phyloP scores from a whole-genome alignment of 1,140 invertebrate genomes.

The Triops longicaudatus region DNA sequence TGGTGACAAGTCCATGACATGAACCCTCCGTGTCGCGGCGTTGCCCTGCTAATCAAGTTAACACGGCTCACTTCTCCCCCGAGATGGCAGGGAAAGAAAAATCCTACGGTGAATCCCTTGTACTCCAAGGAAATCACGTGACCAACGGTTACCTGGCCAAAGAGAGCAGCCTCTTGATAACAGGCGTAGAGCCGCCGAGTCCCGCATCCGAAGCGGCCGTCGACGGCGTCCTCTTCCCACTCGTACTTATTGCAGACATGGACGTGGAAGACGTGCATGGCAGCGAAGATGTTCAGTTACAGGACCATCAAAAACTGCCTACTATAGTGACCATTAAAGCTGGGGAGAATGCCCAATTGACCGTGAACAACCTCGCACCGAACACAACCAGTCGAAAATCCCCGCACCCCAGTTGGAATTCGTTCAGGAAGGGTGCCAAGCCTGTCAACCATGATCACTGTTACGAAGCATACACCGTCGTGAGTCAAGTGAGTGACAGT shows the following conservation, averaged over 20 bases:
- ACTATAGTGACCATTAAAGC: neutral
- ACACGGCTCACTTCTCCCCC: neutral
- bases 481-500: neutral
- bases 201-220: slow-evolving; percentile 9
- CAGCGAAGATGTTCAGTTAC: neutral
- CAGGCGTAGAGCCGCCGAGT: neutral
- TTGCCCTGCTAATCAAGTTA: neutral
- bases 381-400: neutral
- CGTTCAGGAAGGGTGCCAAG: neutral
- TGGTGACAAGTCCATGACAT: neutral
- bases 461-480: neutral
- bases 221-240: neutral
- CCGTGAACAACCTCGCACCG: neutral
- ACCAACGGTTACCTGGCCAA: slow-evolving; percentile 14
- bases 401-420: neutral
- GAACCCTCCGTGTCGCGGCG: neutral
- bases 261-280: neutral
- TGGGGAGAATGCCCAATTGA: neutral
- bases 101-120: neutral
- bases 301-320: neutral
- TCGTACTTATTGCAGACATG: neutral
- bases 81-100: slow-evolving; percentile 12
- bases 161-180: neutral
- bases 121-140: slow-evolving; percentile 7
- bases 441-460: neutral